Conservation (phyloP, 2,797 vertebrate genomes). For the Alfaro cultratus region DNA sequence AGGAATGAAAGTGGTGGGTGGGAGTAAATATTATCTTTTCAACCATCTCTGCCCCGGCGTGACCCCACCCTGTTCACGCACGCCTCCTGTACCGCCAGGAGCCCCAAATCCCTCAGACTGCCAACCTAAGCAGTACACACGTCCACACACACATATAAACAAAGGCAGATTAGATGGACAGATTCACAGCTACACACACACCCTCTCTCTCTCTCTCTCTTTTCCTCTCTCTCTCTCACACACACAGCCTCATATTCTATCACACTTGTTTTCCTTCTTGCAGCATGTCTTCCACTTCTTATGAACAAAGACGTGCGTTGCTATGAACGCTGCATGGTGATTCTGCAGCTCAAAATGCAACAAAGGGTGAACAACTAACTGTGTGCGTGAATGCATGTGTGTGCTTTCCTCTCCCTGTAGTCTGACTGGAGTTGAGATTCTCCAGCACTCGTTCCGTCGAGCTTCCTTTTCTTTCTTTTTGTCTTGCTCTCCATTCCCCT, state of each 20-base stretch:
- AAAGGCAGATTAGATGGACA: slow-evolving; percentile 66
- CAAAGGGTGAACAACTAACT: slow-evolving; percentile 9
- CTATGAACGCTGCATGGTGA: slow-evolving; percentile 18
- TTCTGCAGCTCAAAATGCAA: slow-evolving; percentile 33
- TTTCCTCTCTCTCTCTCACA: slow-evolving; percentile 6
- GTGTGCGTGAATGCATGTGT: slow-evolving; percentile 19
- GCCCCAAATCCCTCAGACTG: slow-evolving; percentile 81
- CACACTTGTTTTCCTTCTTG: slow-evolving; percentile 42
- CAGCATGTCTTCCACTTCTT: slow-evolving; percentile 28
- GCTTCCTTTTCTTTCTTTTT: slow-evolving; percentile 43
- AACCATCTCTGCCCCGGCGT: slow-evolving; percentile 61
- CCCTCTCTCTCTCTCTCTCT: slow-evolving; percentile 34
- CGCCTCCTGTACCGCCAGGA: slow-evolving; percentile 37
- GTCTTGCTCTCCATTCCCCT: slow-evolving; percentile 20
- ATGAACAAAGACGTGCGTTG: slow-evolving; percentile 13
- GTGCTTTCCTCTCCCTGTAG: slow-evolving; percentile 20
- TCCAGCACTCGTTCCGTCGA: slow-evolving; percentile 22
- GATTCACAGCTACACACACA: slow-evolving; percentile 41
- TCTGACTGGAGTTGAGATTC: slow-evolving; percentile 43
- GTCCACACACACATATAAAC: slow-evolving; percentile 56
- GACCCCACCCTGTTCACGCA: slow-evolving; percentile 40
- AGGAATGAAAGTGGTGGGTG: slow-evolving; percentile 36
- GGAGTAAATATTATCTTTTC: slow-evolving; percentile 76
- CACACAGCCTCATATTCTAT: slow-evolving; percentile 11
- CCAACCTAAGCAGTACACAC: slow-evolving; percentile 77